These are phyloP conservation scores for Cryptotermes secundus DNA, from an alignment of 1,140 invertebrate species.

Conservation along the genomic window DNA sequence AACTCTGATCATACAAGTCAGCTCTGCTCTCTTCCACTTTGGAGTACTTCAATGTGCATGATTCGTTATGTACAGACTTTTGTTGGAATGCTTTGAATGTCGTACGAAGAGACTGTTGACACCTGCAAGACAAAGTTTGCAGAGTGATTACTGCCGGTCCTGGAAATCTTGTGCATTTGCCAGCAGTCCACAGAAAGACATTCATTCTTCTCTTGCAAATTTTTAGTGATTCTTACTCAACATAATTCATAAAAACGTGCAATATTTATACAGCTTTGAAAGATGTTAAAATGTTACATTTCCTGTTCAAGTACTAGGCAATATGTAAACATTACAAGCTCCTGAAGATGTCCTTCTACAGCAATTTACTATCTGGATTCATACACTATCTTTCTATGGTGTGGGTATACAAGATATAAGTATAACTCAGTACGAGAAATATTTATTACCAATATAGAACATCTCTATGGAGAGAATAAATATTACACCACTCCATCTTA, in stretches of 20 bases:
- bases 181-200: constrained; percentile 11
- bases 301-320: neutral
- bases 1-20: neutral
- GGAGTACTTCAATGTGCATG: constrained; percentile 16
- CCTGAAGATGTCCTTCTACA: neutral
- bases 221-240: neutral
- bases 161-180: constrained; percentile 13
- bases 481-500: neutral
- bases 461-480: neutral
- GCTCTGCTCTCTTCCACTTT: constrained; percentile 5
- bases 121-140: constrained; percentile 30
- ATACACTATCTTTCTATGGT: no score
- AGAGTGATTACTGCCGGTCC: constrained; percentile 24
- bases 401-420: no score
- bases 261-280: neutral
- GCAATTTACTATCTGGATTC: no score
- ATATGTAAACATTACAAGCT: neutral
- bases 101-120: constrained; percentile 2
- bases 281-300: neutral
- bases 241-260: neutral
- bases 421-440: neutral
- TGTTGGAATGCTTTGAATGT: constrained; percentile 24
- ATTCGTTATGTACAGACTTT: constrained; percentile 13
- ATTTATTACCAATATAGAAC: neutral
- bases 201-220: constrained; percentile 8